phyloP scores from a whole-genome alignment of 1,140 invertebrate species.

The Batillaria attramentaria region DNA sequence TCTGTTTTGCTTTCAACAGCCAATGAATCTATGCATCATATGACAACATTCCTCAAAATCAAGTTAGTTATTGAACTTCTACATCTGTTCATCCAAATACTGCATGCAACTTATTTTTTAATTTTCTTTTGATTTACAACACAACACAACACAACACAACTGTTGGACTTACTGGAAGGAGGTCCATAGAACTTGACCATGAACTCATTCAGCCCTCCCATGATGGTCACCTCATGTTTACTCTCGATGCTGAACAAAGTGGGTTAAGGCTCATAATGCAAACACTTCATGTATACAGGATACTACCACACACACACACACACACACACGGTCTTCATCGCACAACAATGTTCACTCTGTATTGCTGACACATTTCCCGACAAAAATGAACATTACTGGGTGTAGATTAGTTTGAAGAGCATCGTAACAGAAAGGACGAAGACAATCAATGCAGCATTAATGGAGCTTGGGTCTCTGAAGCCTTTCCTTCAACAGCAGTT shows the following conservation, averaged over 20 bases:
- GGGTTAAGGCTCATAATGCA: constrained; percentile 43
- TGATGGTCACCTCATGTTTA: constrained; percentile 98
- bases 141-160: constrained; percentile 24
- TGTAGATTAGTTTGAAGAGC: too few species aligned
- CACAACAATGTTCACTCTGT: neutral
- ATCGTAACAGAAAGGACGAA: too few species aligned
- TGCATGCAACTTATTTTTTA: neutral
- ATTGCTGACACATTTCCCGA: neutral
- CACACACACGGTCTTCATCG: neutral
- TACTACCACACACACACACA: neutral
- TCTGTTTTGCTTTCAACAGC: too few species aligned
- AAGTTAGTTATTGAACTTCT: neutral
- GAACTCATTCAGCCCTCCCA: constrained; percentile 98
- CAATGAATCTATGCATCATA: neutral
- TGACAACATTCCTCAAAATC: neutral
- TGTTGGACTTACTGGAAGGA: constrained; percentile 66
- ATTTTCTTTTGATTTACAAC: too few species aligned
- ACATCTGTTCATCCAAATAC: neutral
- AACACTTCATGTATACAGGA: neutral
- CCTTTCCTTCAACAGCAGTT: too few species aligned
- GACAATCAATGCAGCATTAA: too few species aligned
- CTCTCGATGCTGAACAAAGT: constrained; percentile 89
- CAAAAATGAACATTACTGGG: too few species aligned
- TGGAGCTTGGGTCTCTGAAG: too few species aligned
- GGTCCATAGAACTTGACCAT: constrained; percentile 99